phyloP scores from a whole-genome alignment of 2,888 invertebrate genomes.

The Andrena dorsata region DNA sequence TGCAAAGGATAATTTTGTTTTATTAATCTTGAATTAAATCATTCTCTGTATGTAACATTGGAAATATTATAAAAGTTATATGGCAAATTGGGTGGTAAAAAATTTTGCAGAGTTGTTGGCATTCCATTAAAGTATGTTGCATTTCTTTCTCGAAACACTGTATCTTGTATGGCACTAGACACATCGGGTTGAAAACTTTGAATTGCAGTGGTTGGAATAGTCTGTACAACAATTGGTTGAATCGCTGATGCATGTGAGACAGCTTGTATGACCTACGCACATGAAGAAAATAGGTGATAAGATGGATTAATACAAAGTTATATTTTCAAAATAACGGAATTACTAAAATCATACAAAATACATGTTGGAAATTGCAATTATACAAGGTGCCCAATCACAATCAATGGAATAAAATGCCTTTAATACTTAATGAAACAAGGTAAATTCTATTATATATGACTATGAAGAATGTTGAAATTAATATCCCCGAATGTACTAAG shows the following conservation, averaged over 20 bases:
- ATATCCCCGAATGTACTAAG: background rate
- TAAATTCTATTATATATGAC: background rate
- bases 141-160: conserved; percentile 79
- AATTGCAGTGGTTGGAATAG: conserved; percentile 77
- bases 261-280: conserved; percentile 79
- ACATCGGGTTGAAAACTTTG: conserved; percentile 79
- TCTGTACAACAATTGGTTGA: conserved; percentile 82
- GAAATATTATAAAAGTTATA: conserved; percentile 83
- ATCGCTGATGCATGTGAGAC: conserved; percentile 76
- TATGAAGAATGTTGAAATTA: background rate
- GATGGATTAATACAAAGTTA: background rate
- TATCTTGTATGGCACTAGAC: conserved; percentile 69
- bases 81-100: conserved; percentile 80
- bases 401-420: background rate
- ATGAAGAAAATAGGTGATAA: conserved; percentile 4
- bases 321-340: background rate
- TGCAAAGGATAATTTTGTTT: conserved; percentile 46
- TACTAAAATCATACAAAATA: background rate
- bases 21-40: conserved; percentile 80
- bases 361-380: background rate
- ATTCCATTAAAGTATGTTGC: conserved; percentile 80
- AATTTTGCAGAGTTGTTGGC: conserved; percentile 77
- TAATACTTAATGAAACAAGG: background rate
- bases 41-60: conserved; percentile 77
- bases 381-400: conserved; percentile 10